Base-by-base conservation (phyloP, 2,888 invertebrate species). In the Hemithea aestivaria region DNA sequence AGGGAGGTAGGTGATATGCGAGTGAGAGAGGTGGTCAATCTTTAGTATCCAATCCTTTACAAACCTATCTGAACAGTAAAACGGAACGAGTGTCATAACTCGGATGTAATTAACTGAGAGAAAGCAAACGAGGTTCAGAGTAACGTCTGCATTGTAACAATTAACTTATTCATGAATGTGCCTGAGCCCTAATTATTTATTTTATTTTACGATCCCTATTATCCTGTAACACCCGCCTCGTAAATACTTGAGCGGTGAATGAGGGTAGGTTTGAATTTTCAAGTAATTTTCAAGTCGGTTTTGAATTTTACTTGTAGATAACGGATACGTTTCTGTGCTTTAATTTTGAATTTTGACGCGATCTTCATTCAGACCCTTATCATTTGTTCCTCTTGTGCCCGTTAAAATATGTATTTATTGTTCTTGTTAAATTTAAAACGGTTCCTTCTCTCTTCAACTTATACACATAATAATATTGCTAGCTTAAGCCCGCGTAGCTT, bases 141-240 rank as follows among this genome's bases (percentile, higher is more conserved):
- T 48, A 46, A 51, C 49, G 58, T 66, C 64, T 73, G 76, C 73
- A 75, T 58, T 65, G 68, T 62, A 55, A 72, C 73, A 73, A 73
- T 81, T 79, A 77, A 78, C 69, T 83, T 78, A 83, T 83, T 84
- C 82, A 84, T 81, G 81, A 81, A 73, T 73, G 67, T 67, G 63
- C 75, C 58, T 56, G 63, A 51, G 65, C 62, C 69, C 71, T 80
- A 82, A 83, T 83, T 83, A 84, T 83, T 83, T 82, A 83, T 79
- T 82, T 82, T 82, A 83, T 80, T 84, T 84, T 83, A 84, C 73
- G 81, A 75, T 59, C 62, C 66, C 81, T 73, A 77, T 84, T 81
- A 82, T 76, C 75, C 72, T 62, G 72, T 72, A 66, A 72, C 71
- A 62, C 71, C 66, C 68, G 56, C 54, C 67, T 73, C 79, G 73